Evolutionary conservation across 2,113 vertebrate genomes (phyloP).

Genomic region (Megaceryle torquata): DNA sequence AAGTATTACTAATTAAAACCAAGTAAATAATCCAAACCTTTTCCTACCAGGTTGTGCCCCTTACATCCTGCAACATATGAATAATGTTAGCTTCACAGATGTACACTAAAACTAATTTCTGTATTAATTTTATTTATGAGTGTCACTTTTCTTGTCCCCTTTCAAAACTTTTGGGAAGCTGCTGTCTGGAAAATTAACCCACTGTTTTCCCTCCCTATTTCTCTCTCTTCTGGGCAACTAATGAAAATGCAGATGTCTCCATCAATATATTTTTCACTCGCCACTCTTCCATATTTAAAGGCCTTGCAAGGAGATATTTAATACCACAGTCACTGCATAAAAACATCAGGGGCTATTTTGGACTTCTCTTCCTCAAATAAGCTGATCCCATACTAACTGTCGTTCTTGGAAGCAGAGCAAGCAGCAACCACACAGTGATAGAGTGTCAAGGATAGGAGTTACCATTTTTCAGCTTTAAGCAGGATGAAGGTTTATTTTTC

Average conservation of each 20-base stretch:
- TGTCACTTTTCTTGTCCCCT: not conserved
- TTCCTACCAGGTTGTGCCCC: not conserved
- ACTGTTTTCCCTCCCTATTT: not conserved
- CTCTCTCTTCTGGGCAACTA: not conserved
- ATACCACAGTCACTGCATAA: not conserved
- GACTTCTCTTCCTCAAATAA: not conserved
- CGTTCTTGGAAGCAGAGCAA: not conserved
- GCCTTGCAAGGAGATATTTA: not conserved
- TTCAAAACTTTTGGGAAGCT: not conserved
- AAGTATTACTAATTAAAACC: not conserved
- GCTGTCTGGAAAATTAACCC: not conserved
- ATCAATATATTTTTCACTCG: not conserved
- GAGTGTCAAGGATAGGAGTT: not conserved
- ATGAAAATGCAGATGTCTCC: not conserved
- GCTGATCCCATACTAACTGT: not conserved
- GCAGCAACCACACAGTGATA: not conserved
- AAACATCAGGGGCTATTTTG: not conserved
- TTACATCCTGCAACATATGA: not conserved
- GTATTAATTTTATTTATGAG: not conserved
- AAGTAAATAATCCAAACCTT: not conserved
- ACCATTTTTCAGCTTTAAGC: not conserved
- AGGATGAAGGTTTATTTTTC: not conserved
- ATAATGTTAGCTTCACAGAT: not conserved
- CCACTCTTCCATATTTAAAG: not conserved
- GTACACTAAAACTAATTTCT: not conserved